Evolutionary conservation across 2,113 vertebrate species (phyloP).

Genomic region (Sinocyclocheilus rhinocerous): DNA sequence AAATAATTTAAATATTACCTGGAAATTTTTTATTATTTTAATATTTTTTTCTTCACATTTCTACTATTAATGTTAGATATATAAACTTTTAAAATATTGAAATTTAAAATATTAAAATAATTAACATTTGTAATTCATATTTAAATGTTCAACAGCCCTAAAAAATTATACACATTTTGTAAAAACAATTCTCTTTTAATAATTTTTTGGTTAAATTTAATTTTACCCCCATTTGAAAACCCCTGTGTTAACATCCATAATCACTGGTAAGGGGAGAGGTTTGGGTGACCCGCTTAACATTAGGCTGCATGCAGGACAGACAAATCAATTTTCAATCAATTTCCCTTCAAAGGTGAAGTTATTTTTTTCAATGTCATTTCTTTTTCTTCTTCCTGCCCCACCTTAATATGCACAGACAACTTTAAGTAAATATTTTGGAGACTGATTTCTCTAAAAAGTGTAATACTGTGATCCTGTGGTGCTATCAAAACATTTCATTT

Average conservation of each 20-base stretch:
- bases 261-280: neutral
- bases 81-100: no score
- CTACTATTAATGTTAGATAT: no score
- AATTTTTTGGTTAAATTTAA: no score
- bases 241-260: neutral
- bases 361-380: neutral
- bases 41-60: neutral
- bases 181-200: neutral
- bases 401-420: neutral
- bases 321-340: neutral
- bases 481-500: neutral
- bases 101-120: neutral
- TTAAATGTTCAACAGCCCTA: no score
- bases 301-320: neutral
- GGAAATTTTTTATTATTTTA: neutral
- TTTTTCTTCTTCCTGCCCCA: neutral
- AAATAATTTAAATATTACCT: neutral
- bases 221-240: neutral
- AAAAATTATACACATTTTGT: neutral
- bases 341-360: neutral
- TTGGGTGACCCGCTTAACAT: neutral
- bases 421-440: neutral
- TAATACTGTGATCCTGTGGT: neutral
- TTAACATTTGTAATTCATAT: neutral
- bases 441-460: neutral